Evolutionary conservation across 2,113 vertebrate genomes (phyloP), one percentile per base, ranked within the genome.

Genomic region (Dromiciops gliroides): DNA sequence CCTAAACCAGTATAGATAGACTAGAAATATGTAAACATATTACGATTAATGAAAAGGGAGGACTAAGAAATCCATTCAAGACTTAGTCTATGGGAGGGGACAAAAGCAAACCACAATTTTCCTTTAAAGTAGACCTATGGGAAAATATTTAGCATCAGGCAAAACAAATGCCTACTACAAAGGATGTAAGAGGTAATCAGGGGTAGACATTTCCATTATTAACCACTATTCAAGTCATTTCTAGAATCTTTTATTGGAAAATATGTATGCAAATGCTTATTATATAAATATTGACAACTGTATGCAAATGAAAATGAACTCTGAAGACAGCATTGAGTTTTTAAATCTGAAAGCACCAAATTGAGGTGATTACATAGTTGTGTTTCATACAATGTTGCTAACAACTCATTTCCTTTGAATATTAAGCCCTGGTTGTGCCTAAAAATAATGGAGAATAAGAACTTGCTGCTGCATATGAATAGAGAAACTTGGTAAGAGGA

Each of bases 171-270:
- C 93, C 0, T 89, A 25, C 44, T 50, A 23, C 92, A 50, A 90
- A 96, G 90, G 91, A 91, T 56, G 60, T 89, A 92, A 89, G 88
- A 95, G 48, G 37, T 51, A 89, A 56, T 44, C 11, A 44, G 28
- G 90, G 92, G 92, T 44, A 90, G 93, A 90, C 47, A 48, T 60
- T 95, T 97, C 37, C 95, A 94, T 95, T 93, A 28, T 48, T 94
- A 95, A 95, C 51, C 22, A 92, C 51, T 48, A 90, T 93, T 67
- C 52, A 51, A 91, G 24, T 44, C 67, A 44, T 44, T 83, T 83
- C 11, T 31, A 94, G 44, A 37, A 22, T 51, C 88, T 96, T 97
- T 95, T 2, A 83, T 83, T 23, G 67, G 83, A 94, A 95, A 94
- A 48, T 48, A 89, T 49, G 47, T 67, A 91, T 28, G 51, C 90